Evolutionary conservation across 2,888 invertebrate genomes (phyloP).

Genomic region (Polymixis flavicincta): DNA sequence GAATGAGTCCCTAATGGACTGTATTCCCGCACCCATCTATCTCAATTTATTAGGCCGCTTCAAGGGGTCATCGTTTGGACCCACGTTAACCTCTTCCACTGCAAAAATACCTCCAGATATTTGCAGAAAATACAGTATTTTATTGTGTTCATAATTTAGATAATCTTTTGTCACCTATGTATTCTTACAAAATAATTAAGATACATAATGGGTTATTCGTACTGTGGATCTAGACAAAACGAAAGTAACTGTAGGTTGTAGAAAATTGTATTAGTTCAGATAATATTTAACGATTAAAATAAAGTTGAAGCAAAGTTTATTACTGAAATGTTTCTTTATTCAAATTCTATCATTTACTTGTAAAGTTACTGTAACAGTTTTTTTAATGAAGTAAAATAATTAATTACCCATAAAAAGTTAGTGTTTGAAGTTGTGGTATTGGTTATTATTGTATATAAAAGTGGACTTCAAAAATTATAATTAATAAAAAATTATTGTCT

Average conservation of each 20-base stretch:
- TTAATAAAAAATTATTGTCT: not conserved
- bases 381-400: not conserved
- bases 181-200: slow-evolving; percentile 17
- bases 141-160: slow-evolving; percentile 14
- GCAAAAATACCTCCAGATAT: not conserved
- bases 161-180: slow-evolving; percentile 12
- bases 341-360: slow-evolving; percentile 34
- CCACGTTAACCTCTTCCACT: slow-evolving; percentile 13
- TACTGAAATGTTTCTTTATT: slow-evolving; percentile 23
- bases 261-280: slow-evolving; percentile 11
- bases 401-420: too few relatives aligned
- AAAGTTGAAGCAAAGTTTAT: slow-evolving; percentile 25
- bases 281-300: slow-evolving; percentile 14
- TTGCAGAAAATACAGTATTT: not conserved
- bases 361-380: not conserved
- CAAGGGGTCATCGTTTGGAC: slow-evolving; percentile 15
- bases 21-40: slow-evolving; percentile 32
- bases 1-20: slow-evolving; percentile 36
- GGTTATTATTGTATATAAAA: not conserved
- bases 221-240: slow-evolving; percentile 13
- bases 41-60: slow-evolving; percentile 44
- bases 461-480: not conserved
- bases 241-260: slow-evolving; percentile 17
- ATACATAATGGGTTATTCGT: slow-evolving; percentile 13
- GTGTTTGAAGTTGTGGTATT: not conserved